Evolutionary conservation across 2,113 vertebrate genomes (phyloP), one percentile per base, ranked within the genome.

Genomic region (Limanda limanda): DNA sequence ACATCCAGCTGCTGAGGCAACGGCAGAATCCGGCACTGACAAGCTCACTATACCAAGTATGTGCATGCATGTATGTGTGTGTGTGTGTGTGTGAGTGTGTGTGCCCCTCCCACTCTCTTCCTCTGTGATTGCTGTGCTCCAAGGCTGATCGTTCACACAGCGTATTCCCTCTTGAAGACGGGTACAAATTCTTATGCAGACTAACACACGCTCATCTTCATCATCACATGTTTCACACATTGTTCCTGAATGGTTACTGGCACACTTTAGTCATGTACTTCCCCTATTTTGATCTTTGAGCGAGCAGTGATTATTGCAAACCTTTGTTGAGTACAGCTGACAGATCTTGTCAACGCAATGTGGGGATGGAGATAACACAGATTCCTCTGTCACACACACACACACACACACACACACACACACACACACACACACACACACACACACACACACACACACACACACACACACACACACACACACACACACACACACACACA

Each of bases 21-120:
- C 79, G 73, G 71, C 76, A 79, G 81, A 76, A 86, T 89, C 85
- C 88, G 64, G 31, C 60, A 80, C 84, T 86, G 82, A 86, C 78
- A 78, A 81, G 78, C 82, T 81, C 81, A 78, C 85, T 64, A 51
- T 18, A 73, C 62, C 27, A 63, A 65, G 74, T 59, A 76, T 65
- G 88, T 71, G 81, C 74, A 66, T 18, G 56, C 55, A 55, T 71
- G 67, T 69, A 24, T 76, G 81, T 47, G 74, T 62, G 81, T 47
- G 74, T 62, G 78, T 35, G 68, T 73, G 83, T 78, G 81, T 66
- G 74, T 60, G 75, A 18, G 45, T 45, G 61, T 62, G 61, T 76
- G 79, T 78, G 89, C 90, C 88, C 91, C 91, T 92, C 92, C 88
- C 88, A 88, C 86, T 77, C 65, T 77, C 73, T 80, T 55, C 86